Evolutionary conservation across 2,113 vertebrate species (phyloP), one percentile per base, ranked within the genome.

Genomic region (Poicephalus meyeri): DNA sequence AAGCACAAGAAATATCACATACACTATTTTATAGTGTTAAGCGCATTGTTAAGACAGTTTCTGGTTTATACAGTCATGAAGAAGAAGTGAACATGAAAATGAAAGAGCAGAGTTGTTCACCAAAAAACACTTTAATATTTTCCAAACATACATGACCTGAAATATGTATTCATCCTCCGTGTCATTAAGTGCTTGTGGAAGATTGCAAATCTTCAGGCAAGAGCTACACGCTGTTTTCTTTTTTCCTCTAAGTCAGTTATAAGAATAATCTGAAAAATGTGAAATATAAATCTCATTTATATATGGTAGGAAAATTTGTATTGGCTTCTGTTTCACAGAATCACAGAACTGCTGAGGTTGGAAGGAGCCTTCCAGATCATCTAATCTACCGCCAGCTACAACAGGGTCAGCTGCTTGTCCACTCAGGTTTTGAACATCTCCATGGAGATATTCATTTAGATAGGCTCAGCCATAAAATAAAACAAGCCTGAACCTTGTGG

Each of bases 221-320:
- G 56, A 61, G 80, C 24, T 88, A 92, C 91, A 53, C 42, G 50
- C 20, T 81, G 39, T 86, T 96, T 87, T 95, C 72, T 95, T 17
- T 83, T 96, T 94, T 96, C 69, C 39, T 80, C 39, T 70, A 78
- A 86, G 53, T 80, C 56, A 68, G 33, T 80, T 89, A 60, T 74
- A 76, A 93, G 71, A 82, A 93, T 70, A 68, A 52, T 91, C 95
- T 56, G 41, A 93, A 86, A 49, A 68, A 41, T 56, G 56, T 44
- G 60, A 83, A 94, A 81, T 56, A 70, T 50, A 86, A 80, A 90
- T 91, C 35, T 83, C 60, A 86, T 91, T 93, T 88, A 74, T 0
- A 0, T 63, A 50, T n/a, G 13, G 55, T 39, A 83, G 55, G 46
- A 93, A 83, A 86, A 80, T 63, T 86, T 94, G 50, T 86, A 39